A percentile compares a stretch with the other conserved stretches of the same genome.
These are phyloP conservation scores for Lota lota DNA, from an alignment of 2,113 vertebrate species.

Conservation along the genomic window DNA sequence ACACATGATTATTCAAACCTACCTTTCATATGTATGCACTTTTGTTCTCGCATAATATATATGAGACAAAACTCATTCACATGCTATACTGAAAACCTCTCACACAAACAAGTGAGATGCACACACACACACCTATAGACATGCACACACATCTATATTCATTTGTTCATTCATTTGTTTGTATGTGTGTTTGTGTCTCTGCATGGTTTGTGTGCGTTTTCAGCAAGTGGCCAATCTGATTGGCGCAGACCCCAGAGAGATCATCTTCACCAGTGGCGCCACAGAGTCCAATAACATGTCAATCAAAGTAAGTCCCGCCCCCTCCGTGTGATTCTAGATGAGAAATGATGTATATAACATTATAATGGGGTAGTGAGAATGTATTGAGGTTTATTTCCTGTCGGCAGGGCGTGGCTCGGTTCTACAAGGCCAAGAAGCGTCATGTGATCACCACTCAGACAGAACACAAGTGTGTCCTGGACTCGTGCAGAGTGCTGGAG, in stretches of 20 bases:
- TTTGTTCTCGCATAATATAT: too few relatives aligned
- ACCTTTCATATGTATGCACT: background rate
- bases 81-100: too few relatives aligned
- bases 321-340: background rate
- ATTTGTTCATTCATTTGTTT: background rate
- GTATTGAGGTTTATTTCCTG: background rate
- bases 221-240: conserved; percentile 93
- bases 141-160: background rate
- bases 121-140: background rate
- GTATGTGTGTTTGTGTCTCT: conserved; percentile 25
- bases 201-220: background rate
- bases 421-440: conserved; percentile 88
- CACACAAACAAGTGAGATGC: background rate
- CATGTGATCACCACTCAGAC: conserved; percentile 94
- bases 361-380: too few relatives aligned
- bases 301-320: conserved; percentile 80
- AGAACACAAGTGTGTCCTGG: conserved; percentile 96
- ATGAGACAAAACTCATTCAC: too few relatives aligned
- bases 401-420: conserved; percentile 89
- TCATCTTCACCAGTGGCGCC: conserved; percentile 96
- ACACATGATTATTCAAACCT: background rate
- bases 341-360: too few relatives aligned
- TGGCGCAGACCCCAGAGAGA: conserved; percentile 90
- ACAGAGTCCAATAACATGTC: conserved; percentile 98
- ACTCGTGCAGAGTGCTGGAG: conserved; percentile 92